These are phyloP conservation scores for Actinopyga echinites DNA, from an alignment of 53 echinoderm and acorn worm species.

Conservation along the genomic window DNA sequence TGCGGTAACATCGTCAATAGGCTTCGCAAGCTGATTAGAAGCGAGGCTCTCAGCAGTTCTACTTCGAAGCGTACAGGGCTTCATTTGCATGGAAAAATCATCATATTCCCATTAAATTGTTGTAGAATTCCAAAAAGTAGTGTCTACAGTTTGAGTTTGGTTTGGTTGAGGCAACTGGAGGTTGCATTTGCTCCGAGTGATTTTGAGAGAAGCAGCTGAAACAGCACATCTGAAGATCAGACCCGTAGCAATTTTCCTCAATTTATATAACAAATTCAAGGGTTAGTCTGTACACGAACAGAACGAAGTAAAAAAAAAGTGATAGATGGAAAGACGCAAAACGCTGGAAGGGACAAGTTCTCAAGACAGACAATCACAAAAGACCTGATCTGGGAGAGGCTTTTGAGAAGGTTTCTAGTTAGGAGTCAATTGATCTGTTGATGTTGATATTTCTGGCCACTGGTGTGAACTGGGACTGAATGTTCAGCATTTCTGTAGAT, in stretches of 20 bases:
- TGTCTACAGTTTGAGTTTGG: background rate
- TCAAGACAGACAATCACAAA: background rate
- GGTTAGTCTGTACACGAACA: slow-evolving; percentile 1
- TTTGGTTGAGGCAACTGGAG: slow-evolving; percentile 7
- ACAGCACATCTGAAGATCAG: background rate
- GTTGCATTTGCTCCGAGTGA: background rate
- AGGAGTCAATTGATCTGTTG: slow-evolving; percentile 26
- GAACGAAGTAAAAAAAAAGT: background rate
- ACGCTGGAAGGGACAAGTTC: slow-evolving; percentile 17
- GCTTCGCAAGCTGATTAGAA: no score
- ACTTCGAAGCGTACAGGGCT: no score
- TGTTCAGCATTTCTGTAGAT: no score
- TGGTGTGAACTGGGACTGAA: no score
- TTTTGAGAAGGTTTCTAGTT: background rate
- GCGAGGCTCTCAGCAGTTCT: no score
- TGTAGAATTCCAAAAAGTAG: no score
- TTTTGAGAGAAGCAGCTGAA: slow-evolving; percentile 19
- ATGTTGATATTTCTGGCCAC: no score
- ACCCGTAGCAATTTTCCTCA: slow-evolving; percentile 23
- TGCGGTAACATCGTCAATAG: no score
- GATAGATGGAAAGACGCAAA: slow-evolving; percentile 14
- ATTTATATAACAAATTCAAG: slow-evolving; percentile 35
- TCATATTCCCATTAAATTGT: no score
- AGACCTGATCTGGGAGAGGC: background rate
- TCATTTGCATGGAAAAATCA: no score